Conservation (phyloP, 2,113 vertebrate species). For the Turdus rufiventris region DNA sequence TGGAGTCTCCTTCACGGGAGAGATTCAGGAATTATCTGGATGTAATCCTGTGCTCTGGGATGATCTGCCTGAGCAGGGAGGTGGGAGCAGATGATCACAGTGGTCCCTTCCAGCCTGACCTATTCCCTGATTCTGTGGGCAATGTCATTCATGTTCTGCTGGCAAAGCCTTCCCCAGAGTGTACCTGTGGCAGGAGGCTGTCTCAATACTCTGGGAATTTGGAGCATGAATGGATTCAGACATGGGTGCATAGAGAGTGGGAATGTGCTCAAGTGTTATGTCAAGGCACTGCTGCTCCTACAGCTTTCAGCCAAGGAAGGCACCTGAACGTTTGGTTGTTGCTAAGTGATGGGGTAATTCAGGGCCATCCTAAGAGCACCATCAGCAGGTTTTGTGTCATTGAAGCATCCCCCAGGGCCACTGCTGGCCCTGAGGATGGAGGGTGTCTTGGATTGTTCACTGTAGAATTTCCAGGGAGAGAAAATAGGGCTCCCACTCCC, state of each 20-base stretch:
- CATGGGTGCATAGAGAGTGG: rapidly evolving
- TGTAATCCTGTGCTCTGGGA: not conserved
- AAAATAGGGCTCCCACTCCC: not conserved
- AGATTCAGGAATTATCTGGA: not conserved
- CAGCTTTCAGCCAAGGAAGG: not conserved
- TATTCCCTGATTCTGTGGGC: not conserved
- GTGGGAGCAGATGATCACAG: not conserved
- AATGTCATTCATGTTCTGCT: not conserved
- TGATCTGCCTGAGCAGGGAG: not conserved
- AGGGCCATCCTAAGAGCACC: not conserved
- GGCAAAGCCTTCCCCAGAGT: not conserved
- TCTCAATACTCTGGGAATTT: not conserved
- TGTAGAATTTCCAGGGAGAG: not conserved
- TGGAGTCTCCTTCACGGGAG: not conserved
- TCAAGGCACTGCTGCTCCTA: not conserved
- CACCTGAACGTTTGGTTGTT: rapidly evolving
- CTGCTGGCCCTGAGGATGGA: not conserved
- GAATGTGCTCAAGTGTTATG: rapidly evolving
- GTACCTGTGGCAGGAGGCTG: not conserved
- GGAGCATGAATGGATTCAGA: not conserved
- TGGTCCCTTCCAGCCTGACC: not conserved
- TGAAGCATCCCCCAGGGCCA: not conserved
- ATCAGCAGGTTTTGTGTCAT: not conserved
- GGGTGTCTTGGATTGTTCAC: not conserved
- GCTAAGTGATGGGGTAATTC: not conserved